Base-by-base conservation (phyloP, 2,797 vertebrate species). In the Ctenopoma kingsleyae region DNA sequence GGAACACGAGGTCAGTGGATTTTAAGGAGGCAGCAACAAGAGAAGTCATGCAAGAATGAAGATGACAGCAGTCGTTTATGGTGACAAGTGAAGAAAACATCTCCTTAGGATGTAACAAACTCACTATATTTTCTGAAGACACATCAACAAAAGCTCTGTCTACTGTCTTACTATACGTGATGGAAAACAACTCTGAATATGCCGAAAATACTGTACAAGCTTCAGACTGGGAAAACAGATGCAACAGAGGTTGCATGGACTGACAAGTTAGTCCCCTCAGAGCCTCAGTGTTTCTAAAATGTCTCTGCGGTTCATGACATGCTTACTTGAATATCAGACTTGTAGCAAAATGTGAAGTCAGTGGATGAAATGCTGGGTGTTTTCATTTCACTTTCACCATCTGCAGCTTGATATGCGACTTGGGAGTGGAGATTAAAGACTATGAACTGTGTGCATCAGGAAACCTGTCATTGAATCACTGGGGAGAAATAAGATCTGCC, bases 341-440 rank as follows among this genome's bases (percentile, higher is more conserved):
- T 30, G 51, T 40, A 58, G 44, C 63, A 68, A 65, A 74, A 69
- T 53, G 53, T 64, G 43, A 76, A 44, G 78, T 52, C 48, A 35
- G 38, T 22, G 17, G 32, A 75, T 76, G 40, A 78, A 82, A 77
- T 61, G 55, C 61, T 48, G 36, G 22, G 48, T 32, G 22, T 66
- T 76, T 85, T 76, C 16, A 52, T 65, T 69, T 70, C 20, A 6
- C 36, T 65, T 72, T 48, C 8, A 52, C 70, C 74, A 70, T 85
- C 64, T 85, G 78, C n/a, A 22, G 71, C 58, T 82, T 81, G 79
- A 82, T 81, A 66, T 62, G 67, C 15, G 1, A 40, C 73, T 74
- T 64, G 76, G 80, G 81, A 85, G 78, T 6, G 22, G 47, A 87
- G 87, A 85, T 90, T 78, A 84, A 80, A 83, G 71, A 74, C 74